phyloP scores from a whole-genome alignment of 1,140 invertebrate species.

The Drosophila elegans region DNA sequence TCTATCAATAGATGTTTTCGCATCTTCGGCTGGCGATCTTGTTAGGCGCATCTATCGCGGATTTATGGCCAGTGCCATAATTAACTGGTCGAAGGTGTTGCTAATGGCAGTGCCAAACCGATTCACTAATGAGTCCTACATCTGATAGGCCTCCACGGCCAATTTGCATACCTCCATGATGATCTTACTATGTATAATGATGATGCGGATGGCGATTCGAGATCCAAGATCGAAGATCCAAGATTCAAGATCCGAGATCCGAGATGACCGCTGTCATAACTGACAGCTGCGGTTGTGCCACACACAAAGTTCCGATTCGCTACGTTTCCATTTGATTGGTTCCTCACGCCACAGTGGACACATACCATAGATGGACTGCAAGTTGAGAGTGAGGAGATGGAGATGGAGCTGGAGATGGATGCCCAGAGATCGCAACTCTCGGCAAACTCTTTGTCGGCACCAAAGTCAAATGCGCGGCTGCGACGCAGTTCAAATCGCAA shows the following conservation, averaged over 20 bases:
- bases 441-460: conserved; percentile 26
- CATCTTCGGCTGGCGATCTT: conserved; percentile 29
- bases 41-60: conserved; percentile 26
- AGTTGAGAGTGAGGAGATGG: neutral
- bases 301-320: conserved; percentile 57
- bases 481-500: conserved; percentile 46
- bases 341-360: conserved; percentile 45
- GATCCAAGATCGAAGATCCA: conserved; percentile 3
- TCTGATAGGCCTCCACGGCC: conserved; percentile 41
- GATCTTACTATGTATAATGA: neutral
- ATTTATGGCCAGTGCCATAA: conserved; percentile 61
- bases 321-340: conserved; percentile 68
- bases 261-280: conserved; percentile 49
- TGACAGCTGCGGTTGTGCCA: conserved; percentile 60
- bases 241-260: conserved; percentile 1
- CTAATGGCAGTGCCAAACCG: conserved; percentile 50
- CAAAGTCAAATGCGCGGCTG: conserved; percentile 17
- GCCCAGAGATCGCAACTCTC: conserved; percentile 5
- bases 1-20: conserved; percentile 13
- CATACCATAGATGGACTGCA: conserved; percentile 24
- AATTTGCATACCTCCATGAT: conserved; percentile 57
- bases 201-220: conserved; percentile 12
- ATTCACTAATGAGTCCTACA: conserved; percentile 51
- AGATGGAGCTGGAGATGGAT: conserved; percentile 9
- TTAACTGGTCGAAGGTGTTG: conserved; percentile 65